These are phyloP conservation scores for Rhaphigaster nebulosa DNA, from an alignment of 2,888 invertebrate genomes.

Conservation along the genomic window DNA sequence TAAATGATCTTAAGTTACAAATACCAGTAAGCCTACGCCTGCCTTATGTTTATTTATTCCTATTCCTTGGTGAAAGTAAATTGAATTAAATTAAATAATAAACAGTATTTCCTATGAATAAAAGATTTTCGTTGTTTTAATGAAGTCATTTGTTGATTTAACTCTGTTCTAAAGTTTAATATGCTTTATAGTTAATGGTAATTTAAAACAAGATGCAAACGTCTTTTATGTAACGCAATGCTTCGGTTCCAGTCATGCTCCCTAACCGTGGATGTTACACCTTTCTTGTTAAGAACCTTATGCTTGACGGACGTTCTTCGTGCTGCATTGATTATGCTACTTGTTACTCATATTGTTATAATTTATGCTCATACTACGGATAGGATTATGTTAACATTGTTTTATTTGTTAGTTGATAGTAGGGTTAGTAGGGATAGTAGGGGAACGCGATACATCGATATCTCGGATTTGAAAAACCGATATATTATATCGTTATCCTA, in stretches of 20 bases:
- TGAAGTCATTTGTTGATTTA: not conserved
- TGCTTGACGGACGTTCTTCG: not conserved
- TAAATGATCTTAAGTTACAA: not conserved
- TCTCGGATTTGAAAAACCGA: no score
- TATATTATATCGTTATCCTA: no score
- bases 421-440: no score
- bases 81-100: conserved; percentile 33
- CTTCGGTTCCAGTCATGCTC: conserved; percentile 6
- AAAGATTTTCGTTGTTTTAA: not conserved
- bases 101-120: not conserved
- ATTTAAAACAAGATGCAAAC: not conserved
- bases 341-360: not conserved
- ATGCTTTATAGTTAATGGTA: not conserved
- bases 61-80: not conserved
- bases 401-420: no score
- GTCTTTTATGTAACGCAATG: not conserved
- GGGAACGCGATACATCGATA: no score
- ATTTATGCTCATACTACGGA: not conserved
- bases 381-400: not conserved
- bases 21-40: not conserved
- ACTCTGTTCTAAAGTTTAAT: not conserved
- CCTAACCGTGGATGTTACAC: not conserved
- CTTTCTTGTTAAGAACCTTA: not conserved
- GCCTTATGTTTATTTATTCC: conserved; percentile 12
- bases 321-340: not conserved